Conservation (phyloP, 2,797 vertebrate genomes). For the Tokudaia tokunoshimensis region DNA sequence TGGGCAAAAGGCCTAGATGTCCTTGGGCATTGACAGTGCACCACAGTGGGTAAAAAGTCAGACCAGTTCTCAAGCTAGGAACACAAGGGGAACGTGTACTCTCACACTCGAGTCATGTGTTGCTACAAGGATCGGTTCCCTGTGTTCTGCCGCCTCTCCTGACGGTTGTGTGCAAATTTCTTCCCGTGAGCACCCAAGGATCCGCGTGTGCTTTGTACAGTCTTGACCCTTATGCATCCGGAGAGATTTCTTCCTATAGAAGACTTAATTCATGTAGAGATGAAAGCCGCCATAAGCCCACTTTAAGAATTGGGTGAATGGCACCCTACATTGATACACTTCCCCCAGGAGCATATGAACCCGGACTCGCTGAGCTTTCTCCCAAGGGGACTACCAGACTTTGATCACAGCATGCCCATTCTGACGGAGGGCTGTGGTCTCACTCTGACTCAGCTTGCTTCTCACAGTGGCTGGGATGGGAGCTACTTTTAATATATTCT, state of each 20-base stretch:
- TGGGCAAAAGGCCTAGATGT: no score
- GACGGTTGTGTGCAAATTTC: accelerated
- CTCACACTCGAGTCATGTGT: not conserved
- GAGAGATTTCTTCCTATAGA: accelerated
- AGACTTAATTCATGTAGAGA: accelerated
- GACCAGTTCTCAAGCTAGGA: accelerated
- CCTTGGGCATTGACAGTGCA: no score
- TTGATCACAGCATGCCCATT: not conserved
- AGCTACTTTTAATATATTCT: accelerated
- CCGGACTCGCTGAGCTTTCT: not conserved
- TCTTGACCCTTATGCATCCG: accelerated
- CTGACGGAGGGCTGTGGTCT: accelerated
- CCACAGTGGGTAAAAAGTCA: not conserved
- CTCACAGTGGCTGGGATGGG: accelerated
- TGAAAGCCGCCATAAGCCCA: accelerated
- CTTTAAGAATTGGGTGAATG: accelerated
- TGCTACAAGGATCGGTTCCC: accelerated
- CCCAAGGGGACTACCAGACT: not conserved
- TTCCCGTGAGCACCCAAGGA: accelerated
- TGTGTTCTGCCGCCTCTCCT: no score
- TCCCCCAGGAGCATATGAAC: not conserved
- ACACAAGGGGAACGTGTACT: accelerated
- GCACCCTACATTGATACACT: not conserved
- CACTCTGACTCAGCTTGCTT: accelerated
- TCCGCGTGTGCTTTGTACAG: accelerated